Evolutionary conservation across 2,113 vertebrate species (phyloP).

Genomic region (Larimichthys crocea): DNA sequence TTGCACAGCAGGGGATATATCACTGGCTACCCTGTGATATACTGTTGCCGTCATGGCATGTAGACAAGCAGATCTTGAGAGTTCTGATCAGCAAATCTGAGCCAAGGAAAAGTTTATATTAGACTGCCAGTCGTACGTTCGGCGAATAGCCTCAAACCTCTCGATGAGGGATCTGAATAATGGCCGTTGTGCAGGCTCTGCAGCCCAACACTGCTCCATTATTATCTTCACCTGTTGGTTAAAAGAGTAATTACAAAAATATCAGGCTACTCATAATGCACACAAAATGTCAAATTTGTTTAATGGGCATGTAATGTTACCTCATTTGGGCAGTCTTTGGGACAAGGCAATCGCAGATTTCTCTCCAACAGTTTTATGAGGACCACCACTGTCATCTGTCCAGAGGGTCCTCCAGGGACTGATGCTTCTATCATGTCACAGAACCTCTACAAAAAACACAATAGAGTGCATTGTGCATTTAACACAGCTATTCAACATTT

Average conservation of each 20-base stretch:
- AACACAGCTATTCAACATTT: neutral
- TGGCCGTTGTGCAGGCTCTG: conserved; percentile 84
- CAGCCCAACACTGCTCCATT: conserved; percentile 91
- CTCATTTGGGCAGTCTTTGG: conserved; percentile 88
- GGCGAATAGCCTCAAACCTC: conserved; percentile 74
- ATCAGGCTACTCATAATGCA: neutral
- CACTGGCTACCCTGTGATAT: neutral
- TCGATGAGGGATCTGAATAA: conserved; percentile 85
- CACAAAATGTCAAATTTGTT: neutral
- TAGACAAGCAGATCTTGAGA: neutral
- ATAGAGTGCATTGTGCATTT: neutral
- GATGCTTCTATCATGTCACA: conserved; percentile 85
- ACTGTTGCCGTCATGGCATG: conserved; percentile 7
- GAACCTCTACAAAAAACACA: conserved; percentile 85
- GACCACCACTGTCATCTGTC: conserved; percentile 87
- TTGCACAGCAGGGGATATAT: conserved; percentile 26
- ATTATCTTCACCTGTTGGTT: conserved; percentile 74
- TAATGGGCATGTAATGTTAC: conserved; percentile 71
- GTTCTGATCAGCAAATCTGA: conserved; percentile 71
- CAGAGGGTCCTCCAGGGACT: conserved; percentile 45
- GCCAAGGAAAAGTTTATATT: conserved; percentile 72
- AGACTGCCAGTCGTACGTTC: conserved; percentile 67
- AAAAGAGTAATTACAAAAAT: neutral
- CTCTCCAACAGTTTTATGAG: conserved; percentile 87
- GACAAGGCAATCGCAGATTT: conserved; percentile 84